Conservation (phyloP, 1,140 invertebrate species). For the Danaus melanippus region DNA sequence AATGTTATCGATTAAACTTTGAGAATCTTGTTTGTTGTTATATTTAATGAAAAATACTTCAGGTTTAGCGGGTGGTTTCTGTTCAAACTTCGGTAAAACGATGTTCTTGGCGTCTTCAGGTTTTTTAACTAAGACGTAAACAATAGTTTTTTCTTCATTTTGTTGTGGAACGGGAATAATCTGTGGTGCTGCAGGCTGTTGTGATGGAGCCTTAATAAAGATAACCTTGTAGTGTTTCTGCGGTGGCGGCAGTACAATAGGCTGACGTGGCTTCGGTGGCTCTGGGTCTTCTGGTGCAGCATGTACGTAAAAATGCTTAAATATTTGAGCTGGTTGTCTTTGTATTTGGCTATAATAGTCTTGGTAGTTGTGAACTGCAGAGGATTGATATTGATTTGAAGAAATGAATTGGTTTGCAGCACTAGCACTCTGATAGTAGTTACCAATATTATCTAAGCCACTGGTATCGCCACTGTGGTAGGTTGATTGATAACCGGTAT, state of each 20-base stretch:
- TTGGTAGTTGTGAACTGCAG: slow-evolving; percentile 34
- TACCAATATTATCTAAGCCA: slow-evolving; percentile 25
- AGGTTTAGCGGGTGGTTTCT: slow-evolving; percentile 54
- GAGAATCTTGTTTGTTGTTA: slow-evolving; percentile 54
- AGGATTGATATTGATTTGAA: slow-evolving; percentile 35
- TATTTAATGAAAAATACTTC: slow-evolving; percentile 64
- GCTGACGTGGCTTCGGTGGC: slow-evolving; percentile 32
- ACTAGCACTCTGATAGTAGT: slow-evolving; percentile 32
- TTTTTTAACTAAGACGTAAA: slow-evolving; percentile 87
- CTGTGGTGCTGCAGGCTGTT: slow-evolving; percentile 55
- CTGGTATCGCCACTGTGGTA: slow-evolving; percentile 22
- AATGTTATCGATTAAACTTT: slow-evolving; percentile 54
- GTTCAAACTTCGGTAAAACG: slow-evolving; percentile 74
- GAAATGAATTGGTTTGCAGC: slow-evolving; percentile 35
- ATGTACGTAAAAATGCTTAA: slow-evolving; percentile 61
- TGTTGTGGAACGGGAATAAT: slow-evolving; percentile 48
- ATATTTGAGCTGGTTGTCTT: slow-evolving; percentile 50
- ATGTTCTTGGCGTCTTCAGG: slow-evolving; percentile 81
- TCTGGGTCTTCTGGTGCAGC: slow-evolving; percentile 61
- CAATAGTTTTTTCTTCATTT: slow-evolving; percentile 87
- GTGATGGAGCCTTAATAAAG: slow-evolving; percentile 82
- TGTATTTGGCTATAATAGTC: slow-evolving; percentile 39
- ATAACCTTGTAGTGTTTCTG: slow-evolving; percentile 85
- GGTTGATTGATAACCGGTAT: slow-evolving; percentile 20
- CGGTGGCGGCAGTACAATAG: slow-evolving; percentile 49